These are phyloP conservation scores for Coracias cyanogaster DNA, from an alignment of 2,797 vertebrate genomes.

Conservation along the genomic window DNA sequence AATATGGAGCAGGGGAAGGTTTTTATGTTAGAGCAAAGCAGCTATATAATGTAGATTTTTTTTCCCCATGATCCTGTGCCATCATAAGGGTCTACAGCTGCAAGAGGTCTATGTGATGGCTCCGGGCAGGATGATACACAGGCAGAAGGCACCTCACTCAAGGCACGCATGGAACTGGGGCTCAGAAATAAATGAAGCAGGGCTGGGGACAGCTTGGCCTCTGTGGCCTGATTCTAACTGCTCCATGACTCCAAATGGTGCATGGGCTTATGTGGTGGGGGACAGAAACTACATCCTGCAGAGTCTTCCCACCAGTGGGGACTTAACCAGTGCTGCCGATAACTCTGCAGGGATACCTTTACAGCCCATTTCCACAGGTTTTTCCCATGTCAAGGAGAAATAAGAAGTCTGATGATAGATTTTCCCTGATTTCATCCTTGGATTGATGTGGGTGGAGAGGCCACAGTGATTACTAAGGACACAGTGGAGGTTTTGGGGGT, in stretches of 20 bases:
- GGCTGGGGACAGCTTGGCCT: neutral
- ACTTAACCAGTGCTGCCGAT: fast-evolving
- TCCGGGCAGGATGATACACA: neutral
- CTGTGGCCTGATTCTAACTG: fast-evolving
- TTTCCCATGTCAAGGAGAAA: neutral
- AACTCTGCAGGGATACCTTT: fast-evolving
- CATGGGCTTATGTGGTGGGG: fast-evolving
- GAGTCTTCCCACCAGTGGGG: neutral
- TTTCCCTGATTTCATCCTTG: neutral
- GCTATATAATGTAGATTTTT: neutral
- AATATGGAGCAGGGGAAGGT: neutral
- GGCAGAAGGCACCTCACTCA: neutral
- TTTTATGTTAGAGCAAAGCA: neutral
- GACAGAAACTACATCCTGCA: neutral
- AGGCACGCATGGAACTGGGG: neutral
- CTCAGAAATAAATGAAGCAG: neutral
- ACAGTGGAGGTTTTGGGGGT: neutral
- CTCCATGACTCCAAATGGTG: neutral
- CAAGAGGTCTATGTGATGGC: neutral
- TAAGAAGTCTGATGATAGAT: neutral
- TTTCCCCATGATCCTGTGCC: neutral
- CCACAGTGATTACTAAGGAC: neutral
- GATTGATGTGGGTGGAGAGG: neutral
- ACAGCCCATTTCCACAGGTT: neutral
- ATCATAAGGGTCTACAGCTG: neutral